Conservation (phyloP, 2,888 invertebrate genomes). For the Phlogophora meticulosa region DNA sequence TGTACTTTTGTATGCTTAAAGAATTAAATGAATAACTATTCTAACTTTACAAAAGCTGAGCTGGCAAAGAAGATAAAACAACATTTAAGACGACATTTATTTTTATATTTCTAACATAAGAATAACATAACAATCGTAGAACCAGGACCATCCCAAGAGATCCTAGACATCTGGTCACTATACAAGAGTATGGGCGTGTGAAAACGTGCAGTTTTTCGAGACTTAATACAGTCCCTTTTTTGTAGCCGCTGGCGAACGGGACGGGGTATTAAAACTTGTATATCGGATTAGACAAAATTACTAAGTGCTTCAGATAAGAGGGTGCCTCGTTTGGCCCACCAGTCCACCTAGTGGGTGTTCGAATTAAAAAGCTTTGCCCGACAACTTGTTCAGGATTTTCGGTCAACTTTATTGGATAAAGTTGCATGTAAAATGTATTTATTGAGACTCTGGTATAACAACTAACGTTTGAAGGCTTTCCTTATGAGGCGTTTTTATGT, state of each 20-base stretch:
- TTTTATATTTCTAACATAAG: no score
- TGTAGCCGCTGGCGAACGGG: slow-evolving; percentile 84
- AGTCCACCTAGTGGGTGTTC: slow-evolving; percentile 47
- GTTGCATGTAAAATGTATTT: not conserved
- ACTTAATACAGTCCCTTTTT: slow-evolving; percentile 88
- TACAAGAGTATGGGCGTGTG: slow-evolving; percentile 81
- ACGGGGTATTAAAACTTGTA: slow-evolving; percentile 89
- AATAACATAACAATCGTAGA: no score
- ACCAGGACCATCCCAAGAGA: slow-evolving; percentile 20
- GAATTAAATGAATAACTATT: no score
- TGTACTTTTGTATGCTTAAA: no score
- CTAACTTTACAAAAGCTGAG: no score
- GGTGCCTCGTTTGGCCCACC: slow-evolving; percentile 61
- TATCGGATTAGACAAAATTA: slow-evolving; percentile 89
- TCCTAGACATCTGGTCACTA: slow-evolving; percentile 16
- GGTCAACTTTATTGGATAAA: slow-evolving; percentile 31
- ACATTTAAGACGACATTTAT: no score
- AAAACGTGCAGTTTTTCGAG: slow-evolving; percentile 87
- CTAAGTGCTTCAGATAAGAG: slow-evolving; percentile 88
- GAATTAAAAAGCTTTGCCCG: slow-evolving; percentile 65
- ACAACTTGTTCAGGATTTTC: slow-evolving; percentile 47
- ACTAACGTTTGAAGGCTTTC: not conserved
- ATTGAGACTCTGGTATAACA: not conserved
- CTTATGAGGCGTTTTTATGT: not conserved
- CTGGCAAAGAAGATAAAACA: no score